These are phyloP conservation scores for Etia nguti DNA, from an alignment of 2,113 vertebrate genomes.

Conservation along the genomic window DNA sequence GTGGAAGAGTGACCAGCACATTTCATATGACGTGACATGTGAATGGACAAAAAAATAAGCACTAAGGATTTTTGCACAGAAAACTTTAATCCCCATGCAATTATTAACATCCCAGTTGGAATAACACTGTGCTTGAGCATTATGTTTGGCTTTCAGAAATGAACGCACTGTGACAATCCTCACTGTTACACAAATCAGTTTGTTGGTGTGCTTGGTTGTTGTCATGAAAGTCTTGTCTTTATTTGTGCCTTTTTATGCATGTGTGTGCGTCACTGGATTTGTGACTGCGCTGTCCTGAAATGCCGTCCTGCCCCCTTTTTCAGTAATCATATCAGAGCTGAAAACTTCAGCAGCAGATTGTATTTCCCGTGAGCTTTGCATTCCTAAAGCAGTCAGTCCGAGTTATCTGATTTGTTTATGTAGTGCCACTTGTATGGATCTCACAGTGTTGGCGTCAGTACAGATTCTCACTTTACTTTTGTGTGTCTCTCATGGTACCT, in stretches of 20 bases:
- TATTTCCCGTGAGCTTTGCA: conserved; percentile 8
- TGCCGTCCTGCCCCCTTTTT: conserved; percentile 9
- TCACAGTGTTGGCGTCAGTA: not conserved
- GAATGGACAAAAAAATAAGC: not conserved
- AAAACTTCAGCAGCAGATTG: not conserved
- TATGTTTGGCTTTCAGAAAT: not conserved
- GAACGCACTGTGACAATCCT: not conserved
- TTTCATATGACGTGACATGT: not conserved
- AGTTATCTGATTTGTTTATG: conserved; percentile 21
- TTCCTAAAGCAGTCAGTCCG: not conserved
- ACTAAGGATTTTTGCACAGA: not conserved
- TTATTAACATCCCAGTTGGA: not conserved
- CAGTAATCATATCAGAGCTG: not conserved
- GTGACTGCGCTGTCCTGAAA: conserved; percentile 8
- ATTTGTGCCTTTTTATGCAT: not conserved
- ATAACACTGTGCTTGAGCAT: not conserved
- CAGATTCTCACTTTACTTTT: not conserved
- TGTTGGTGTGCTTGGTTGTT: not conserved
- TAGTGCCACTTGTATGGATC: not conserved
- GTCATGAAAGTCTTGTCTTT: not conserved
- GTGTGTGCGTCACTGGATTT: not conserved
- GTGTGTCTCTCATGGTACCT: not conserved
- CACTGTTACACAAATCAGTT: not conserved
- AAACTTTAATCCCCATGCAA: not conserved
- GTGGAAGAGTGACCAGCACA: not conserved